Evolutionary conservation across 2,797 vertebrate species (phyloP).

Genomic region (Nyctibius grandis): DNA sequence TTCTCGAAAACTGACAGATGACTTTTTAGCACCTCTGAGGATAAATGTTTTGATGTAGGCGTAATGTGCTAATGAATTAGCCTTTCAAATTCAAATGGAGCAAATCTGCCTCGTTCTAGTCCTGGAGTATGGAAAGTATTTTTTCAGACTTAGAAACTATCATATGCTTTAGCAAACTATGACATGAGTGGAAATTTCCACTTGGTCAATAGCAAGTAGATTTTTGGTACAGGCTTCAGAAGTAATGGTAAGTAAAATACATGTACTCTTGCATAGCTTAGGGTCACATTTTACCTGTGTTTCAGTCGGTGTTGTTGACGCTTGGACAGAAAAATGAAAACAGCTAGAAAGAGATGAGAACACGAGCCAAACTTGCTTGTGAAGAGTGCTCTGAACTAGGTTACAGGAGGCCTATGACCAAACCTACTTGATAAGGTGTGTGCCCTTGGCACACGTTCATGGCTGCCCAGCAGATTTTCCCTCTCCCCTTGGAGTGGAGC

Average conservation of each 20-base stretch:
- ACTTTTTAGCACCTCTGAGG: constrained; percentile 36
- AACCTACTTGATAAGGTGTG: not conserved
- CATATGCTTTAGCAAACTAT: not conserved
- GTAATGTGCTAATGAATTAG: constrained; percentile 62
- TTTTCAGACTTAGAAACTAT: not conserved
- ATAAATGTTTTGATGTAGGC: constrained; percentile 52
- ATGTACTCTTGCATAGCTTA: not conserved
- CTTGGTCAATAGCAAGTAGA: not conserved
- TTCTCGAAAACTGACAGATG: constrained; percentile 45
- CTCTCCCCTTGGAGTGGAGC: not conserved
- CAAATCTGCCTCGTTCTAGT: not conserved
- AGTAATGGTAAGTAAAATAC: not conserved
- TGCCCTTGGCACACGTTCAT: not conserved
- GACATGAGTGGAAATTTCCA: not conserved
- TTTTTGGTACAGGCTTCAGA: not conserved
- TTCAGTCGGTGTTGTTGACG: not conserved
- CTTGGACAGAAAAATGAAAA: not conserved
- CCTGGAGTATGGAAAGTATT: not conserved
- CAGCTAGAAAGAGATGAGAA: not conserved
- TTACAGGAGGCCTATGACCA: not conserved
- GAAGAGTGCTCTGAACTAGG: not conserved
- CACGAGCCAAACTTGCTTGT: not conserved
- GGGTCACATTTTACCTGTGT: not conserved
- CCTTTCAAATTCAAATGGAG: constrained; percentile 54
- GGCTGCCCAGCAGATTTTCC: not conserved